Evolutionary conservation across 2,113 vertebrate genomes (phyloP).

Genomic region (Lipophrys pholis): DNA sequence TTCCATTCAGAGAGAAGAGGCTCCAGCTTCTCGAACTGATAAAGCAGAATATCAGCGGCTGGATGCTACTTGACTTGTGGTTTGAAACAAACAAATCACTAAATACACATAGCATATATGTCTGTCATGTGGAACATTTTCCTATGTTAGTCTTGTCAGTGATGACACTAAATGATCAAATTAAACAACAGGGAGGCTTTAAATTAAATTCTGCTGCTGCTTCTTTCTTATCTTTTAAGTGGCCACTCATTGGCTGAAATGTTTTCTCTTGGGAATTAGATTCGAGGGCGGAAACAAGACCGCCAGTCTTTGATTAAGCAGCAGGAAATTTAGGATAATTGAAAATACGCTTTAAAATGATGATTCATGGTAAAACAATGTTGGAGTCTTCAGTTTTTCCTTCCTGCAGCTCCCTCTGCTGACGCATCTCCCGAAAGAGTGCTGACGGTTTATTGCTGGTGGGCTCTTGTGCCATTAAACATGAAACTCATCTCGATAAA

Average conservation of each 20-base stretch:
- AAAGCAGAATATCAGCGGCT: no score
- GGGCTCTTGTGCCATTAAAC: conserved; percentile 19
- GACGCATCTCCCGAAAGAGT: conserved; percentile 41
- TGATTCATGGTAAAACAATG: conserved; percentile 56
- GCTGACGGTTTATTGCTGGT: conserved; percentile 26
- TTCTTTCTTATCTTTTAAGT: conserved; percentile 14
- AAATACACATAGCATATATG: no score
- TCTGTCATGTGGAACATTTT: no score
- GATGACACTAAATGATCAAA: no score
- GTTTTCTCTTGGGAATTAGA: conserved; percentile 28
- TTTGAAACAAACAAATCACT: no score
- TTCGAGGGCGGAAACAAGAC: conserved; percentile 32
- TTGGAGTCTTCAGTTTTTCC: conserved; percentile 44
- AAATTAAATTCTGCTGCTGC: not conserved
- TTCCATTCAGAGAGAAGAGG: no score
- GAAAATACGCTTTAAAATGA: conserved; percentile 29
- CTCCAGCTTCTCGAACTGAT: no score
- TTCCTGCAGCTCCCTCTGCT: conserved; percentile 14
- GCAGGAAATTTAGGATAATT: conserved; percentile 53
- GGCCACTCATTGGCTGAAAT: conserved; percentile 11
- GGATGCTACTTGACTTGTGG: no score
- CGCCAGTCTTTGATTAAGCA: conserved; percentile 31
- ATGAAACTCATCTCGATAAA: not conserved
- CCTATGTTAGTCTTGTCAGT: no score
- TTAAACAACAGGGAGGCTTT: not conserved